Evolutionary conservation across 2,888 invertebrate genomes (phyloP), one percentile per base, ranked within the genome.

Genomic region (Rosalia funebris): DNA sequence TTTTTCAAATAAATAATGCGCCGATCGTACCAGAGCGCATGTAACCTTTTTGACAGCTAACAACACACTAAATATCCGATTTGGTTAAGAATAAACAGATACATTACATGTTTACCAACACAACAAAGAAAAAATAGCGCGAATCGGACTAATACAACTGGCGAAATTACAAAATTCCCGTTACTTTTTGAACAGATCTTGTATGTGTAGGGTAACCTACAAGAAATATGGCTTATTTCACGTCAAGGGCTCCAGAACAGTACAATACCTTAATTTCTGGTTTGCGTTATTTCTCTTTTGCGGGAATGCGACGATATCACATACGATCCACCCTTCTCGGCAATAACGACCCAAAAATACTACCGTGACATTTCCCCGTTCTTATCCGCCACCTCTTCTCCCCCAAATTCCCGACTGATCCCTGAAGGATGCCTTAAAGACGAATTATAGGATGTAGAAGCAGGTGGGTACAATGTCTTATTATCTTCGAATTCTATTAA

Each of bases 401-500:
- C 36, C 48, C 37, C n/a, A 36, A 16, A 19, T 41, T 32, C 44
- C 36, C n/a, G 11, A 25, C 46, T 60, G 47, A 59, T 57, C 63
- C 57, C 50, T 58, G 32, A 48, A 50, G 53, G 48, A 53, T 36
- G 57, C 53, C 60, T 60, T 58, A 58, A 66, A 62, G 64, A 64
- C 61, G 60, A 62, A 67, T 70, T 65, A 63, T 61, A 39, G 58
- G 57, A 59, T 56, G 60, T 48, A 61, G 62, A 48, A 65, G 65
- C 69, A 70, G 70, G 67, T 70, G 70, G 68, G 57, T 67, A 62
- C 52, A 61, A 59, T 55, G 63, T 69, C 66, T 70, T 68, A 64
- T 70, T 70, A 68, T 68, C 68, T 66, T 62, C 53, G 62, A 61
- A 69, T 68, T 65, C 70, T 58, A 69, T 69, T 69, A 66, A 61